phyloP scores from a whole-genome alignment of 2,113 vertebrate genomes.

The Silurus asotus region DNA sequence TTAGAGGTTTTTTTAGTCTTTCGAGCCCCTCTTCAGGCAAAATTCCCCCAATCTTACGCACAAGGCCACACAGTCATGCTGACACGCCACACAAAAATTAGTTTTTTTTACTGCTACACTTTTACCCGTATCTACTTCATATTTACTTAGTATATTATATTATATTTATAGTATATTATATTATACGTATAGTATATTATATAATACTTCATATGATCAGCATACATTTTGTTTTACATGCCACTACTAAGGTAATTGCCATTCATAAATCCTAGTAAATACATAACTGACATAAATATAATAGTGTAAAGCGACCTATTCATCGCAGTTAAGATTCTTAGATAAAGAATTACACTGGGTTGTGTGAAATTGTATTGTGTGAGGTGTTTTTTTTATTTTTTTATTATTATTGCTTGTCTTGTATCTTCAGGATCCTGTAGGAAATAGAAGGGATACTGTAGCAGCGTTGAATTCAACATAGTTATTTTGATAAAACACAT shows the following conservation, averaged over 20 bases:
- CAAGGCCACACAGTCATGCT: constrained; percentile 33
- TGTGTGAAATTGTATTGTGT: neutral
- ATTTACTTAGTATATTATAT: no score
- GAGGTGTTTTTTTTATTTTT: neutral
- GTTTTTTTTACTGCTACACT: neutral
- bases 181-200: no score
- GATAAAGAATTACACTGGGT: neutral
- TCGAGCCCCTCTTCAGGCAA: constrained; percentile 5
- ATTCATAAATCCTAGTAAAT: neutral
- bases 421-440: neutral
- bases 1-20: constrained; percentile 39
- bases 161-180: no score
- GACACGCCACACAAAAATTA: constrained; percentile 18
- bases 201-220: neutral
- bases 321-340: neutral
- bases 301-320: neutral
- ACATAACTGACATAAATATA: neutral
- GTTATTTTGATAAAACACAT: no score
- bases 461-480: no score
- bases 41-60: constrained; percentile 19
- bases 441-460: neutral
- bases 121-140: neutral
- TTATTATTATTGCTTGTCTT: neutral
- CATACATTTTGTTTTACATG: neutral
- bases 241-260: neutral